Evolutionary conservation across 2,888 invertebrate genomes (phyloP).

Genomic region (Eucera pruinosa): DNA sequence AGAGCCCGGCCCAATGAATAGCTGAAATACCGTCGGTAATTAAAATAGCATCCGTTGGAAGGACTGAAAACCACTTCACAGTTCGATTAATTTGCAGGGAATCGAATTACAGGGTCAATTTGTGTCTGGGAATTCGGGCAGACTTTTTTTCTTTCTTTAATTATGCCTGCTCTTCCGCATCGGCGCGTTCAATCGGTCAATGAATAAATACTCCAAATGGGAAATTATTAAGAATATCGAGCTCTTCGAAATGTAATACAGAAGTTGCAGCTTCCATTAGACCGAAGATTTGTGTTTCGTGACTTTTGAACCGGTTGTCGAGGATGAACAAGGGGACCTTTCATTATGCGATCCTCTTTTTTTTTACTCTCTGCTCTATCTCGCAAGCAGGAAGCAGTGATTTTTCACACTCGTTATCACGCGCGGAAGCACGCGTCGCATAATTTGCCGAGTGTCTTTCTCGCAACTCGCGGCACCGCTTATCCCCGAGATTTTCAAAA

Average conservation of each 20-base stretch:
- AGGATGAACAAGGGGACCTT: slow-evolving; percentile 1
- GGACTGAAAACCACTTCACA: slow-evolving; percentile 28
- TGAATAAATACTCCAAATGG: slow-evolving; percentile 11
- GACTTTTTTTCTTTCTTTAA: not conserved
- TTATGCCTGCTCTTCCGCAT: not conserved
- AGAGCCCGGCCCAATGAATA: slow-evolving; percentile 31
- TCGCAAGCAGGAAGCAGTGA: slow-evolving; percentile 37
- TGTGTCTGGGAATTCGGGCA: slow-evolving; percentile 2
- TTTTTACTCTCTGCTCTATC: slow-evolving; percentile 42
- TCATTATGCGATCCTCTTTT: slow-evolving; percentile 36
- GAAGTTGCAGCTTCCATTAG: too few species aligned
- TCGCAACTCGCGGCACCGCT: slow-evolving; percentile 39
- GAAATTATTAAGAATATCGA: not conserved
- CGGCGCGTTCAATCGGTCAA: not conserved
- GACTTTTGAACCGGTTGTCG: slow-evolving; percentile 16
- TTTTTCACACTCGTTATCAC: slow-evolving; percentile 60
- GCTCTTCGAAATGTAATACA: too few species aligned
- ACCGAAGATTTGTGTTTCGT: not conserved
- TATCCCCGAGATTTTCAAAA: slow-evolving; percentile 46
- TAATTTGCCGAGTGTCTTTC: slow-evolving; percentile 49
- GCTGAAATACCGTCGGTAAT: slow-evolving; percentile 41
- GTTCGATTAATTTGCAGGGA: slow-evolving; percentile 46
- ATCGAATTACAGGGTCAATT: slow-evolving; percentile 56
- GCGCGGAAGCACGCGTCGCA: slow-evolving; percentile 34
- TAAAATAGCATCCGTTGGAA: slow-evolving; percentile 39